phyloP scores from a whole-genome alignment of 2,113 vertebrate species.

The Nanorana parkeri region DNA sequence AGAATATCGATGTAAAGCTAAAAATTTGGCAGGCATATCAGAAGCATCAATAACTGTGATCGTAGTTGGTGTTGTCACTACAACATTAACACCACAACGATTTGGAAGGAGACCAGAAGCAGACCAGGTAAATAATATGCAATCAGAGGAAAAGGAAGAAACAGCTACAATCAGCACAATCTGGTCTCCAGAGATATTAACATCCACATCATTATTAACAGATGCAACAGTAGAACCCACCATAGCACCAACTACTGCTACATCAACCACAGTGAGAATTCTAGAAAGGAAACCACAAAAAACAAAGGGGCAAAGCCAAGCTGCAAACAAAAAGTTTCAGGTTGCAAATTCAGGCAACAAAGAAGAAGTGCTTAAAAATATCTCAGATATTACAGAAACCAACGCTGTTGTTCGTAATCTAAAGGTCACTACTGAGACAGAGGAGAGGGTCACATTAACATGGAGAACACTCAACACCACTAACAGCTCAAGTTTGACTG shows the following conservation, averaged over 20 bases:
- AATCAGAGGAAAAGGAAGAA: conserved; percentile 59
- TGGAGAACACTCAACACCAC: conserved; percentile 79
- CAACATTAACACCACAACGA: conserved; percentile 66
- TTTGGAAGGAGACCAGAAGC: conserved; percentile 58
- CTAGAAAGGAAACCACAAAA: conserved; percentile 64
- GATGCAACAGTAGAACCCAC: conserved; percentile 45
- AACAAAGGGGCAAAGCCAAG: conserved; percentile 64
- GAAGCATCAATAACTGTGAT: conserved; percentile 84
- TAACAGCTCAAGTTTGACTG: conserved; percentile 72
- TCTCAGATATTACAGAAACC: conserved; percentile 40
- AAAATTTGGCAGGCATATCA: conserved; percentile 86
- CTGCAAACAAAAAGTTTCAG: conserved; percentile 67
- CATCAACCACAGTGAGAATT: conserved; percentile 19
- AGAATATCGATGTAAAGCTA: conserved; percentile 91
- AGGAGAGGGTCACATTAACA: conserved; percentile 83
- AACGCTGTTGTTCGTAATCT: conserved; percentile 76
- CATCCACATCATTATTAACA: conserved; percentile 47
- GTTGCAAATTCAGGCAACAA: conserved; percentile 66
- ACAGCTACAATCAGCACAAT: conserved; percentile 32
- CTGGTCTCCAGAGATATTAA: conserved; percentile 44
- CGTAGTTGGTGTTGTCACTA: conserved; percentile 76
- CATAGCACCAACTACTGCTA: conserved; percentile 48
- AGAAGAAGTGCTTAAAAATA: conserved; percentile 49
- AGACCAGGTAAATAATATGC: conserved; percentile 53
- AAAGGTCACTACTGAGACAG: conserved; percentile 80